Conservation (phyloP, 2,797 vertebrate genomes). For the Sciurus vulgaris region DNA sequence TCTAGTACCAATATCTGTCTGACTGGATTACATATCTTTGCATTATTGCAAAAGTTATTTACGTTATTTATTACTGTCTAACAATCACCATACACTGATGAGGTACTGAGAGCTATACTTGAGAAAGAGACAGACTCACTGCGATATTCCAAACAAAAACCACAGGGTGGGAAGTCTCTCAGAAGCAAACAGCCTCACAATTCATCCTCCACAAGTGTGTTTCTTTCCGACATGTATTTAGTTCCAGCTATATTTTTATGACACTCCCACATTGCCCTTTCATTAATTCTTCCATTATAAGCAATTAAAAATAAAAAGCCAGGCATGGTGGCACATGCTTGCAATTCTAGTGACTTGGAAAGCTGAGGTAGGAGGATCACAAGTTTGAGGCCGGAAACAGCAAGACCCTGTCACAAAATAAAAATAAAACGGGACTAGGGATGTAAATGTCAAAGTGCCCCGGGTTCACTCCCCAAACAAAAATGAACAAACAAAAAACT, state of each 20-base stretch:
- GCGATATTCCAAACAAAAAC: background rate
- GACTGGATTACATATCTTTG: conserved; percentile 14
- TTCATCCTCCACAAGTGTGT: background rate
- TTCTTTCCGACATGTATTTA: background rate
- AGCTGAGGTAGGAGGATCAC: too few relatives aligned
- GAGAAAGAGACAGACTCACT: background rate
- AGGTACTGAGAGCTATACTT: background rate
- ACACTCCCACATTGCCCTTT: background rate
- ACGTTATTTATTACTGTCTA: conserved; percentile 15
- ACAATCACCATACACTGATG: background rate
- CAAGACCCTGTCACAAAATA: too few relatives aligned
- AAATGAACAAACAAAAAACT: background rate
- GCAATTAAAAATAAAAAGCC: background rate
- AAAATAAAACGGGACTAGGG: too few relatives aligned
- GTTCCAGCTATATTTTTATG: background rate
- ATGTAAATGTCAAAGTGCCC: too few relatives aligned
- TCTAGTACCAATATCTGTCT: background rate
- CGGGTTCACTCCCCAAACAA: background rate
- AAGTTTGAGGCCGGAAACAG: too few relatives aligned
- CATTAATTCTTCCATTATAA: conserved; percentile 7
- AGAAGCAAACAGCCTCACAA: background rate
- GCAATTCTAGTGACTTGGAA: background rate
- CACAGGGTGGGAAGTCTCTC: background rate
- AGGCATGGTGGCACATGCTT: background rate
- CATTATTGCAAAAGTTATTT: conserved; percentile 24